Evolutionary conservation across 30 jellyfish, hydroid and myxozoan species (phyloP), one percentile per base, ranked within the genome.

Genomic region (Rhopilema esculentum): DNA sequence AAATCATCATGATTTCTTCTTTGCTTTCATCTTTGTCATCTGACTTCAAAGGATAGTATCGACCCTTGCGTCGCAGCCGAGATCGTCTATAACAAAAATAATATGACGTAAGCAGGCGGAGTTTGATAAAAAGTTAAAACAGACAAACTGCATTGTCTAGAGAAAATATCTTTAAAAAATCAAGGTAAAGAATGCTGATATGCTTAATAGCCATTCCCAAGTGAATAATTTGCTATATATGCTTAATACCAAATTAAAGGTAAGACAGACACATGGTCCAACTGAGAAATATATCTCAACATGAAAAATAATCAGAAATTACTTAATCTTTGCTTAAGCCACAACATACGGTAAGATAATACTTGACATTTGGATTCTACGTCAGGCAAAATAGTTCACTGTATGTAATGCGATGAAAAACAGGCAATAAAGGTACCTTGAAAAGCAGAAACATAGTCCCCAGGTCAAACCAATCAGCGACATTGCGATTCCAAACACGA

Each of bases 371-470:
- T n/a, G n/a, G n/a, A n/a, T n/a, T n/a, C n/a, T n/a, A n/a, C n/a
- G n/a, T n/a, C n/a, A n/a, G n/a, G n/a, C n/a, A n/a, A n/a, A n/a
- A n/a, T n/a, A n/a, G n/a, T n/a, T n/a, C n/a, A n/a, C n/a, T n/a
- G n/a, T n/a, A n/a, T n/a, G 6, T 6, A 40, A 6, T 2, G 12
- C 57, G 12, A 2, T 40, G 57, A 40, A 40, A 6, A 40, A 40
- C 57, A 40, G 9, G 65, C 30, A 25, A 82, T 9, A 17, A 23
- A 26, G 22, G 0, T 78, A 95, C 99, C 99, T 90, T 75, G 99
- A 88, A 52, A 88, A 90, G 73, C 92, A 67, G 84, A 83, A 95
- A 72, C 99, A 95, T 0, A 95, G 64, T 28, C 92, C 93, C 99
- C 99, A 95, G 8, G 98, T 78, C 62, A 95, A 33, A 6, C 96